phyloP scores from a whole-genome alignment of 2,113 vertebrate species.

The Naja naja region DNA sequence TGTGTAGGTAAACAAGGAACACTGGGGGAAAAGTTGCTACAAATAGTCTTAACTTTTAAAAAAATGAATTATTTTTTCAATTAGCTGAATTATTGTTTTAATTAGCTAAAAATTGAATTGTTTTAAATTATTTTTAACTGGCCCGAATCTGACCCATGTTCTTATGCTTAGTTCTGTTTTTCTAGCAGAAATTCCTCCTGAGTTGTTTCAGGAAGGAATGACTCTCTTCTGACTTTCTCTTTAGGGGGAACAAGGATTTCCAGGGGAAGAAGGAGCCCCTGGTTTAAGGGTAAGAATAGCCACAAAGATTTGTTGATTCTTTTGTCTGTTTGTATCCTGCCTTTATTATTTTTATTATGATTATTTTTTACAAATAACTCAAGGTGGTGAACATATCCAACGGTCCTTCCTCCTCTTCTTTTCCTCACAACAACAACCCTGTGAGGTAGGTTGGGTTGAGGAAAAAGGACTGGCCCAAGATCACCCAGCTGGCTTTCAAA shows the following conservation, averaged over 20 bases:
- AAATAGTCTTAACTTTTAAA: not conserved
- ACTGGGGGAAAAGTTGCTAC: not conserved
- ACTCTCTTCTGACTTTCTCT: slow-evolving; percentile 1
- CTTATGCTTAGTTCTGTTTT: not conserved
- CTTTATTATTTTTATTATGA: not conserved
- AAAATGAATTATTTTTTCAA: not conserved
- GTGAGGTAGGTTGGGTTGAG: not conserved
- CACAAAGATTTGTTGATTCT: not conserved
- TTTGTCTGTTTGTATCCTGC: not conserved
- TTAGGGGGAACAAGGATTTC: slow-evolving; percentile 40
- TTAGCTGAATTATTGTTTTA: not conserved
- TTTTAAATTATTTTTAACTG: not conserved
- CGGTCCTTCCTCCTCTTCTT: not conserved
- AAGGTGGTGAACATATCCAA: not conserved
- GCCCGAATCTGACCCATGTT: no score
- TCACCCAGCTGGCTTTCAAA: no score
- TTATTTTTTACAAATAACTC: not conserved
- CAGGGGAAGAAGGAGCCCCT: slow-evolving; percentile 61
- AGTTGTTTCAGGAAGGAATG: not conserved
- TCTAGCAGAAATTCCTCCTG: not conserved
- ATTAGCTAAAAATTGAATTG: no score
- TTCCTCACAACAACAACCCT: not conserved
- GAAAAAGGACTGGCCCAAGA: not conserved
- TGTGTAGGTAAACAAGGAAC: not conserved
- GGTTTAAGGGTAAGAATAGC: slow-evolving; percentile 67